Base-by-base conservation (phyloP, 1,140 invertebrate species). In the Ptiloglossa arizonensis region DNA sequence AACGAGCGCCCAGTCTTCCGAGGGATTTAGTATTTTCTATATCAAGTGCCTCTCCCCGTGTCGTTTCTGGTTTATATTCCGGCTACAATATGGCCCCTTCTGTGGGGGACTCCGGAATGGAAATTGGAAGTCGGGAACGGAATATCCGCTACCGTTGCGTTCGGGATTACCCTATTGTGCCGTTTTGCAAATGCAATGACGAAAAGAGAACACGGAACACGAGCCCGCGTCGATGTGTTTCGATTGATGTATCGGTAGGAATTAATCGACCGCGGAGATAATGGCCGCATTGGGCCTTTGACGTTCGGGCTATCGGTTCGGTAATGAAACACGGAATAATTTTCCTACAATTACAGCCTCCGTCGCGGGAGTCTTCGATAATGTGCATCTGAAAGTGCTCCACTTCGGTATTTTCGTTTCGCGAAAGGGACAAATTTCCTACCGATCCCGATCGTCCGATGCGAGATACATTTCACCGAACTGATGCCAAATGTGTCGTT, bases 201-300 rank as follows among this genome's bases (percentile, higher is more conserved):
- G 15, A 57, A 68, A 67, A 57, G 52, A 15, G 72, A 57, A 24
- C 63, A 11, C 15, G 41, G 19, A 29, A 29, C 29, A 24, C 44
- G 22, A 29, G 62, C 44, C 13, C n/a, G 15, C 22, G 24, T 17
- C 66, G 41, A 35, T 8, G 17, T 24, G 22, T 15, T 46, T 38
- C 44, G 54, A 69, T 69, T n/a, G 72, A 75, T 64, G 52, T 75
- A 75, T 75, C 73, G 52, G 27, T 6, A 2, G 27, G 19, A 69
- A 69, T 76, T 76, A 76, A 76, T 76, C 73, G 54, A 76, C 11
- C 64, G 54, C 60, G 19, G 64, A 50, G 29, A 69, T 76, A 60
- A 69, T 69, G 32, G 54, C 8, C 27, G 29, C 27, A 22, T 17
- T 27, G 41, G 6, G 41, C 13, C 22, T 52, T 52, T 29, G 29